Evolutionary conservation across 2,888 invertebrate genomes (phyloP).

Genomic region (Myopa tessellatipennis): DNA sequence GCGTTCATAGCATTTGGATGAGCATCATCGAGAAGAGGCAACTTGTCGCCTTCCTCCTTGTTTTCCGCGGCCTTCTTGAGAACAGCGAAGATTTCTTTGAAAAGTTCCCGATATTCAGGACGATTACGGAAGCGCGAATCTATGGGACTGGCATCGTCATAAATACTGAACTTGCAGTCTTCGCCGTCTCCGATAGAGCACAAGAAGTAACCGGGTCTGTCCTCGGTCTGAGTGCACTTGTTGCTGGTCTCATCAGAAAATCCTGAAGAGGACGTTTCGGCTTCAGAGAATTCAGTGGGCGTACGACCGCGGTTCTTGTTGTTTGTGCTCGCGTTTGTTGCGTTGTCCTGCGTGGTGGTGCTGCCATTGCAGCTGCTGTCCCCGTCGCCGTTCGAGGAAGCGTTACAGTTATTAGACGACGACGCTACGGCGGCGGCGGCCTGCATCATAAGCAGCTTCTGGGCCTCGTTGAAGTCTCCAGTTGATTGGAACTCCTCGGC

Average conservation of each 20-base stretch:
- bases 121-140: slow-evolving; percentile 85
- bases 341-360: slow-evolving; percentile 41
- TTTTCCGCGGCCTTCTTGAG: slow-evolving; percentile 86
- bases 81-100: slow-evolving; percentile 86
- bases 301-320: slow-evolving; percentile 73
- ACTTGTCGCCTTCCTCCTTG: slow-evolving; percentile 82
- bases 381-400: slow-evolving; percentile 58
- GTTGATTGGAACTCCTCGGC: slow-evolving; percentile 80
- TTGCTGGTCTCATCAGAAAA: slow-evolving; percentile 87
- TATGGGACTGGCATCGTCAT: slow-evolving; percentile 82
- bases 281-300: slow-evolving; percentile 85
- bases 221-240: slow-evolving; percentile 85
- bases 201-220: slow-evolving; percentile 82
- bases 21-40: slow-evolving; percentile 78
- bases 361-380: slow-evolving; percentile 47
- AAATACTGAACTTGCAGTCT: slow-evolving; percentile 87
- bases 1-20: slow-evolving; percentile 56
- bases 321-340: slow-evolving; percentile 26
- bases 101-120: slow-evolving; percentile 83
- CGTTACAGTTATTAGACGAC: slow-evolving; percentile 23
- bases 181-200: slow-evolving; percentile 88
- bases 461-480: slow-evolving; percentile 74
- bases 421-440: slow-evolving; percentile 35
- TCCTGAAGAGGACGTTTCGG: slow-evolving; percentile 86
- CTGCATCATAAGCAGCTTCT: slow-evolving; percentile 47